Percentiles rank a stretch among this genome's conserved stretches.
These are phyloP conservation scores for Drosophila conformis DNA, from an alignment of 2,888 invertebrate genomes.

Conservation along the genomic window DNA sequence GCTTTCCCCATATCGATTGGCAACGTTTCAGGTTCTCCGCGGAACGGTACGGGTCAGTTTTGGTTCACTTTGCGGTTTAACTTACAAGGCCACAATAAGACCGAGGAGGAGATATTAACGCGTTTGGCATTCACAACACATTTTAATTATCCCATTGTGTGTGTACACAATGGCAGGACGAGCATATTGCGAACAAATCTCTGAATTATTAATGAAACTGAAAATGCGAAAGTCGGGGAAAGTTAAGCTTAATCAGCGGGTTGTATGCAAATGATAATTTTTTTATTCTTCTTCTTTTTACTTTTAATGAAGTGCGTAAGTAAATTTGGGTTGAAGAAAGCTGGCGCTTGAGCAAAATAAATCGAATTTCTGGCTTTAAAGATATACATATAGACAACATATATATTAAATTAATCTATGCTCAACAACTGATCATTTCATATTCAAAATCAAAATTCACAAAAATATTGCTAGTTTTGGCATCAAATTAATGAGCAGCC, in stretches of 20 bases:
- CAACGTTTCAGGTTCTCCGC: constrained; percentile 1
- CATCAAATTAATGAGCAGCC: background rate
- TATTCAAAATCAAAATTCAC: background rate
- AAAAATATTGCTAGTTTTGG: background rate
- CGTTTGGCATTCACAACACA: constrained; percentile 15
- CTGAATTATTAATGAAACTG: constrained; percentile 36
- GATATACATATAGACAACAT: background rate
- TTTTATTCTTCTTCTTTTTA: background rate
- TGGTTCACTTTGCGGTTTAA: background rate
- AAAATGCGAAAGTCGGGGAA: constrained; percentile 9
- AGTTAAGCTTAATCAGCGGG: constrained; percentile 11
- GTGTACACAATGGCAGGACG: constrained; percentile 1
- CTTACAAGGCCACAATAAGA: background rate
- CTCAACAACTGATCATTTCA: background rate
- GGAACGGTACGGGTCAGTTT: background rate
- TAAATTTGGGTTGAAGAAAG: too few relatives aligned
- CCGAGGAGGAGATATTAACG: background rate
- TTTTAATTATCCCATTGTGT: constrained; percentile 74
- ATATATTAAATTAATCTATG: background rate
- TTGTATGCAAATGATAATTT: constrained; percentile 18
- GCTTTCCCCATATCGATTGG: constrained; percentile 49
- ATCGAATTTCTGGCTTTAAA: background rate
- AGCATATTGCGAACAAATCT: constrained; percentile 64
- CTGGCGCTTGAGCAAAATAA: background rate
- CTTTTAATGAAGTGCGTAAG: background rate